Evolutionary conservation across 2,797 vertebrate species (phyloP).

Genomic region (Falco peregrinus): DNA sequence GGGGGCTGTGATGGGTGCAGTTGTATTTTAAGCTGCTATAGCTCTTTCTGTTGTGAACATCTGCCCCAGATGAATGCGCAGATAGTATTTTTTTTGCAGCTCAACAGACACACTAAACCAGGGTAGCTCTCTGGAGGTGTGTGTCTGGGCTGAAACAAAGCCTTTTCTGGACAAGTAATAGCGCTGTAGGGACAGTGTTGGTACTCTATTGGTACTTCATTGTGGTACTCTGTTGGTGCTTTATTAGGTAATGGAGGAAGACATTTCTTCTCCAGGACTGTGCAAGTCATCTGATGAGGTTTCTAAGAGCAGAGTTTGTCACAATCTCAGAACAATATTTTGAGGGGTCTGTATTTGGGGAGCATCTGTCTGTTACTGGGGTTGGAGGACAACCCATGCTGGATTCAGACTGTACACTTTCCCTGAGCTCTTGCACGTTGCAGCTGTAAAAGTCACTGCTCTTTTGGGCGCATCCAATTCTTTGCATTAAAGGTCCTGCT

Average conservation of each 20-base stretch:
- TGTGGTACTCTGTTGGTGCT: background rate
- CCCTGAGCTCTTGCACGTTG: background rate
- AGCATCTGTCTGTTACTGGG: background rate
- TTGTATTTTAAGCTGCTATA: background rate
- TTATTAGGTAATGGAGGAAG: background rate
- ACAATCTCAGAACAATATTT: background rate
- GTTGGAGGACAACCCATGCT: background rate
- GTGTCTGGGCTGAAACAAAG: background rate
- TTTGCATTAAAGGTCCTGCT: background rate
- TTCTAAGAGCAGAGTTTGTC: background rate
- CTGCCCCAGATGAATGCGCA: background rate
- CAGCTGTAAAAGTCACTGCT: background rate
- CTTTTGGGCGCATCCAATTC: background rate
- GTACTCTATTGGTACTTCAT: background rate
- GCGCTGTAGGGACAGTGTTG: background rate
- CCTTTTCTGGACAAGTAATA: background rate
- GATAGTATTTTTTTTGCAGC: background rate
- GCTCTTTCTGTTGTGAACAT: background rate
- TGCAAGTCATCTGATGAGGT: background rate
- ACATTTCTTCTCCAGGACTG: background rate
- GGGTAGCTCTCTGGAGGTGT: background rate
- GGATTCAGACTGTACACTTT: background rate
- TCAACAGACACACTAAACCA: background rate
- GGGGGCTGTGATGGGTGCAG: background rate
- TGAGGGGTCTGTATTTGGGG: background rate